Percentiles rank a stretch among this genome's conserved stretches.
Evolutionary conservation across 53 echinoderm and acorn worm species (phyloP).

Genomic region (Antedon mediterranea): DNA sequence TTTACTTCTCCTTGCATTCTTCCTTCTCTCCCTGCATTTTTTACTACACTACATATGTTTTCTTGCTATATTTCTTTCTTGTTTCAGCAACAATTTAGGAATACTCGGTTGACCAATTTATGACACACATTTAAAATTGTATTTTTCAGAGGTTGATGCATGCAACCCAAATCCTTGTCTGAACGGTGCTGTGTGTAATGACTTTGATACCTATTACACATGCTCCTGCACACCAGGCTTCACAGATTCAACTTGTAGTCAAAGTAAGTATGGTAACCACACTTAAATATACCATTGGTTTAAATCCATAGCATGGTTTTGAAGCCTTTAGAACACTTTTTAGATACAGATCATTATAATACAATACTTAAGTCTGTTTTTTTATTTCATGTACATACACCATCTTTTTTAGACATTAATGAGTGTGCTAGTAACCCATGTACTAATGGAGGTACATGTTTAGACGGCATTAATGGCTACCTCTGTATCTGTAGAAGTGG

Average conservation of each 20-base stretch:
- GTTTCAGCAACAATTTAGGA: too few species aligned
- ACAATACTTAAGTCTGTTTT: too few species aligned
- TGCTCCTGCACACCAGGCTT: neutral
- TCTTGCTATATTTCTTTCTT: too few species aligned
- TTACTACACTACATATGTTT: too few species aligned
- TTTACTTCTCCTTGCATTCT: too few species aligned
- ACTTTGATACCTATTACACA: neutral
- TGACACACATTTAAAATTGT: too few species aligned
- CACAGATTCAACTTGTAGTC: neutral
- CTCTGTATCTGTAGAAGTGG: neutral
- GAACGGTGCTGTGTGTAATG: neutral
- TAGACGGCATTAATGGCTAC: neutral
- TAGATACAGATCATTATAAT: too few species aligned
- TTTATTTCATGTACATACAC: too few species aligned
- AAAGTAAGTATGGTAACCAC: neutral
- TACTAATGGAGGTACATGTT: neutral
- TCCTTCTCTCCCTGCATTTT: too few species aligned
- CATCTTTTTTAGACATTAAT: neutral
- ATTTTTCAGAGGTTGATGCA: slow-evolving; percentile 9
- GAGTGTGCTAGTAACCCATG: neutral
- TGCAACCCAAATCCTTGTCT: neutral
- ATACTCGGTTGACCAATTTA: too few species aligned
- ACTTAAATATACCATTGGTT: neutral
- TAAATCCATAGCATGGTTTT: too few species aligned
- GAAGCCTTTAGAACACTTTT: too few species aligned